Percentiles rank a stretch among this genome's conserved stretches.
phyloP scores from a whole-genome alignment of 2,113 vertebrate genomes.

The Stictonetta naevosa region DNA sequence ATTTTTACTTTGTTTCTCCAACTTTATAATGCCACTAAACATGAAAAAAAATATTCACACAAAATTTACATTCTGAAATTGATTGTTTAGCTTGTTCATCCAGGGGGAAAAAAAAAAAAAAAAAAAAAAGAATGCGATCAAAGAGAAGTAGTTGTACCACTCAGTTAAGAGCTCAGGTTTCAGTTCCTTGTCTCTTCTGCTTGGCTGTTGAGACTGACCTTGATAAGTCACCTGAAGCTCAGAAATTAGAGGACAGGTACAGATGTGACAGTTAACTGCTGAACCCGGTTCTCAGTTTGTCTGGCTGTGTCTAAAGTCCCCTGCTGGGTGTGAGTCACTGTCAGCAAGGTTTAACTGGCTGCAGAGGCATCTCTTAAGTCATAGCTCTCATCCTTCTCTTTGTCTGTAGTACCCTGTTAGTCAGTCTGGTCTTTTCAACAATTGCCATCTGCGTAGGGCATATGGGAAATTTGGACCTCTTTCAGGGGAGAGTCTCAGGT shows the following conservation, averaged over 20 bases:
- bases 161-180: background rate
- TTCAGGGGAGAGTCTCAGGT: background rate
- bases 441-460: conserved; percentile 17
- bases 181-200: background rate
- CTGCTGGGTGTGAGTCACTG: background rate
- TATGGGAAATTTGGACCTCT: conserved; percentile 18
- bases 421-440: background rate
- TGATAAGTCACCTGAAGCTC: background rate
- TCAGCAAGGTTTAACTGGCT: background rate
- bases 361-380: background rate
- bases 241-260: background rate
- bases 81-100: background rate
- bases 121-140: background rate
- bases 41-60: background rate
- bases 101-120: background rate
- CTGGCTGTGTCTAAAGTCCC: background rate
- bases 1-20: background rate
- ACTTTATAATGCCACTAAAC: background rate
- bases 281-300: background rate
- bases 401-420: background rate
- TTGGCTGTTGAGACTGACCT: background rate
- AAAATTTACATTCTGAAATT: background rate
- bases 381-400: background rate
- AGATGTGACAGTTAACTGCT: background rate
- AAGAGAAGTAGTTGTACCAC: background rate